Evolutionary conservation across 2,888 invertebrate species (phyloP), one percentile per base, ranked within the genome.

Genomic region (Habroteleia sp.): DNA sequence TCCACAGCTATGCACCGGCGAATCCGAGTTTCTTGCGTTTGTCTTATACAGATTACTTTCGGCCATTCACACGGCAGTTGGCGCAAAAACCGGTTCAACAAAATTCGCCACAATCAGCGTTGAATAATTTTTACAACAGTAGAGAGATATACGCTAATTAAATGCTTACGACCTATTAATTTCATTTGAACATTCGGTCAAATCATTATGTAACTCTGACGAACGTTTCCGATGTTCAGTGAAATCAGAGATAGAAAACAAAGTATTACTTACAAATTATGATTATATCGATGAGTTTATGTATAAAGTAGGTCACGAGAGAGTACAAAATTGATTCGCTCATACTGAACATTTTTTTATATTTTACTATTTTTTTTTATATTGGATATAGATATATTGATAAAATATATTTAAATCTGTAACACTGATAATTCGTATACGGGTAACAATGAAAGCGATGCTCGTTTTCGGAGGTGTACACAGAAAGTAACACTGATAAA

Each of bases 1-100:
- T 86, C 84, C 85, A 83, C 71, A 60, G 85, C 82, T 80, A 86
- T 80, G 86, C 86, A 85, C 85, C 78, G 84, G 29, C 84, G 84
- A 79, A 76, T 81, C 50, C 58, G 39, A 65, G 75, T 65, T 65
- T 58, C 69, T 75, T 69, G 44, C 63, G 58, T 54, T 71, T 50
- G 69, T 65, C 69, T 69, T 69, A 8, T 16, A 60, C 62, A 56
- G 63, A 69, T 69, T 74, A 56, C 69, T 71, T 71, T 71, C 65
- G 65, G 60, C 71, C 63, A 44, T 74, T 74, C 58, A 58, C 69
- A 63, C 54, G 14, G 50, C 63, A 74, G 48, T 23, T 46, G 29
- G 41, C 10, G 37, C 8, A 48, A 68, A 69, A 74, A 62, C 48
- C 54, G 60, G 68, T 73, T 60, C 37, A 44, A 58, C 41, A 13